Evolutionary conservation across 1,140 invertebrate genomes (phyloP).

Genomic region (Nebria ingens): DNA sequence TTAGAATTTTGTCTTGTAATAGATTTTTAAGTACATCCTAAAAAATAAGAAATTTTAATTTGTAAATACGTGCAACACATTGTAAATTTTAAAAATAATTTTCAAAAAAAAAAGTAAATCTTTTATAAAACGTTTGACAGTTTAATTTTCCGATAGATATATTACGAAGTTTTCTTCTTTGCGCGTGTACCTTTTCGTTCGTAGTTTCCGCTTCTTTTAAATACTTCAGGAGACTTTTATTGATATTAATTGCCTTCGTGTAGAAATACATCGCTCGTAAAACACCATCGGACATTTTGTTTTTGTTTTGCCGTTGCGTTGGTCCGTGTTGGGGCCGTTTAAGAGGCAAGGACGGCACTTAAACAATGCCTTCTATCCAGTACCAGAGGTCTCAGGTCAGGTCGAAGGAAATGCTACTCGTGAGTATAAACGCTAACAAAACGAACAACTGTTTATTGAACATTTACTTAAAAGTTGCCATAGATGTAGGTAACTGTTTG

Average conservation of each 20-base stretch:
- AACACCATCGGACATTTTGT: constrained; percentile 2
- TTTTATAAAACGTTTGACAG: constrained; percentile 2
- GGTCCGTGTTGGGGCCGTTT: constrained; percentile 9
- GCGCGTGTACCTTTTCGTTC: background rate
- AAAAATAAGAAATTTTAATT: no score
- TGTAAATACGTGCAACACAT: no score
- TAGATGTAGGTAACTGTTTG: no score
- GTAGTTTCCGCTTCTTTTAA: constrained; percentile 5
- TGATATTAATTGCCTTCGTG: constrained; percentile 16
- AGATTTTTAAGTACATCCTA: no score
- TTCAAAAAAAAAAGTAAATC: background rate
- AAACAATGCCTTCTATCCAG: background rate
- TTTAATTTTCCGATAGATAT: constrained; percentile 9
- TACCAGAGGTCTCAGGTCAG: no score
- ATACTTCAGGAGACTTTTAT: constrained; percentile 16
- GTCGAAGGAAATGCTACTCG: no score
- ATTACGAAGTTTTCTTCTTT: background rate
- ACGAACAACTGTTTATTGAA: no score
- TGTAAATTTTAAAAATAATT: no score
- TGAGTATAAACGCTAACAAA: no score
- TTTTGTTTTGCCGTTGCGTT: background rate
- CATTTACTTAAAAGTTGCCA: no score
- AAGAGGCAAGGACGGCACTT: background rate
- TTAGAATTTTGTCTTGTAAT: no score
- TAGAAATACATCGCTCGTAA: constrained; percentile 4